phyloP scores from a whole-genome alignment of 1,140 invertebrate species.

The Sminthurinus signatus region DNA sequence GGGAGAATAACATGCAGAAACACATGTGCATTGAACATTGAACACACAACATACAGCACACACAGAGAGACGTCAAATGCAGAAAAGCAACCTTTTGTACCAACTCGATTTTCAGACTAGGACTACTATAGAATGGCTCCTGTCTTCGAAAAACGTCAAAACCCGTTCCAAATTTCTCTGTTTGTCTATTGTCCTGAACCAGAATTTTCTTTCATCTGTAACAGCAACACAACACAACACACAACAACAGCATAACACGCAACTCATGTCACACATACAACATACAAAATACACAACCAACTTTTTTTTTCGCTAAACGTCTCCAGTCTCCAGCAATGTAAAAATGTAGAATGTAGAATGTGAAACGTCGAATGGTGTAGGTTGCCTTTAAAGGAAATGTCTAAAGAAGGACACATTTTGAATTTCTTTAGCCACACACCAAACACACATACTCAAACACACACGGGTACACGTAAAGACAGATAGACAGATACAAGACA shows the following conservation, averaged over 20 bases:
- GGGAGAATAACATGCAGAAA: too few species aligned
- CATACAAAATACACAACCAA: too few species aligned
- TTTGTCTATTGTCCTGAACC: not conserved
- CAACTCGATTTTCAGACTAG: conserved; percentile 12
- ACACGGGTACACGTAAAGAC: too few species aligned
- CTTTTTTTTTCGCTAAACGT: conserved; percentile 3
- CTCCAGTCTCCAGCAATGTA: conserved; percentile 11
- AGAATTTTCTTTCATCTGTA: conserved; percentile 14
- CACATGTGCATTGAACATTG: not conserved
- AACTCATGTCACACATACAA: conserved; percentile 7
- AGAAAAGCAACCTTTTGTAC: conserved; percentile 12
- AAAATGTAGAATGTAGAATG: too few species aligned
- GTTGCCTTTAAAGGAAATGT: conserved; percentile 8
- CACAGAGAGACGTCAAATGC: conserved; percentile 13
- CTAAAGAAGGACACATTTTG: conserved; percentile 7
- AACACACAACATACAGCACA: not conserved
- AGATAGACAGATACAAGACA: too few species aligned
- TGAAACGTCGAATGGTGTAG: not conserved
- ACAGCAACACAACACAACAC: conserved; percentile 9
- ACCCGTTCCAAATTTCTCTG: conserved; percentile 18
- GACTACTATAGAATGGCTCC: conserved; percentile 20
- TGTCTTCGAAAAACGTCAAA: conserved; percentile 20
- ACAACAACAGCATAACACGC: too few species aligned
- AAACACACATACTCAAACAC: not conserved
- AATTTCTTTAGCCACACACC: not conserved